Base-by-base conservation (phyloP, 2,113 vertebrate species). In the Mirounga angustirostris region DNA sequence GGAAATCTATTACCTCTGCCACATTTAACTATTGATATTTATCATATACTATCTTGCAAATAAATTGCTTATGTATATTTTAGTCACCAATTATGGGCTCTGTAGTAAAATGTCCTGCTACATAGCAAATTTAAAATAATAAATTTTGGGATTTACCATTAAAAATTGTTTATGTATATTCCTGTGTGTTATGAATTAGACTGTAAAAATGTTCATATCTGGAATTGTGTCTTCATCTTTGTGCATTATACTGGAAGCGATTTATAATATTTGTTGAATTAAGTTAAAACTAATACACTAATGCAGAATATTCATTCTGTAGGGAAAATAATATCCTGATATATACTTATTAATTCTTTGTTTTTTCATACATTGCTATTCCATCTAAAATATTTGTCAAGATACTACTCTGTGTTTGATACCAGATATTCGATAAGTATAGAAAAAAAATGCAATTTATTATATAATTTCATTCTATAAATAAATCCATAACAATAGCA, bases 401-500 rank as follows among this genome's bases (percentile, higher is more conserved):
- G 30, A 36, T 36, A 67, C 19, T 69, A 19, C 15, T 67, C 2
- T 93, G 59, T 63, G 21, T 14, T 84, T 79, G 18, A 59, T 54
- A 59, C 8, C 5, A 79, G 59, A 36, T 52, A 24, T 13, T 79
- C 69, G 84, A 30, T 26, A 46, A 2, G 43, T 93, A 26, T 36
- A 26, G n/a, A 95, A 95, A 95, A 95, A 95, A 96, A 40, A 9
- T 92, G 8, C 0, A 89, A 82, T 30, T 94, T 79, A 74, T 56
- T 91, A 14, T 85, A 9, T 65, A 83, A 76, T 80, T 94, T 95
- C 21, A 69, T 84, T 81, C 22, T 65, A 65, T 63, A 79, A 65
- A 54, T 74, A 87, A 82, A 1, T 18, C 46, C 15, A 78, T 56
- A 89, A 30, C 93, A 43, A 9, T 65, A 73, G 26, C 16, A 73